Conservation (phyloP, 2,888 invertebrate genomes). For the Agrilus mali region DNA sequence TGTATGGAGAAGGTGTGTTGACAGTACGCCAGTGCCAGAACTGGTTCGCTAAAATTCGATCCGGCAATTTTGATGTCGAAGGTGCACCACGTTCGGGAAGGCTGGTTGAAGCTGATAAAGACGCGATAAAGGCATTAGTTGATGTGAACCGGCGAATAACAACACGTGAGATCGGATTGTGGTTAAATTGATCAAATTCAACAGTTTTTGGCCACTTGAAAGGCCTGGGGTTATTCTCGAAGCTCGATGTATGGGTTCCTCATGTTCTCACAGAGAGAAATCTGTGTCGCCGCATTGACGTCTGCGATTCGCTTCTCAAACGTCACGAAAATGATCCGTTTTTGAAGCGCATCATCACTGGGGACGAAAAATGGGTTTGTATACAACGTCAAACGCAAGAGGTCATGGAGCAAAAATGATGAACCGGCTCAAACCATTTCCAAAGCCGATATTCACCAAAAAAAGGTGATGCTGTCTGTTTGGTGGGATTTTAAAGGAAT, state of each 20-base stretch:
- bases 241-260: constrained; percentile 12
- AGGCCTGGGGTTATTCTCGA: constrained; percentile 8
- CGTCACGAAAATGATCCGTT: constrained; percentile 13
- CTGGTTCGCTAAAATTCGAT: too few species aligned
- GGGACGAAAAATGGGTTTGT: constrained; percentile 16
- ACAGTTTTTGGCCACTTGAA: constrained; percentile 13
- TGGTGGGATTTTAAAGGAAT: constrained; percentile 7
- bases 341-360: constrained; percentile 13
- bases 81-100: too few species aligned
- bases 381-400: constrained; percentile 16
- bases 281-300: constrained; percentile 10
- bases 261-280: constrained; percentile 12
- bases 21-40: too few species aligned
- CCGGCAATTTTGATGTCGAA: too few species aligned
- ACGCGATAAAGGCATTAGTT: constrained; percentile 14
- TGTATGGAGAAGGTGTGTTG: too few species aligned
- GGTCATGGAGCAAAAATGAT: constrained; percentile 14
- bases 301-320: constrained; percentile 13
- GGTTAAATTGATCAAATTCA: constrained; percentile 12
- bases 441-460: constrained; percentile 16
- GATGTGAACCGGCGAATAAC: constrained; percentile 16
- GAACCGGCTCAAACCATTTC: constrained; percentile 16
- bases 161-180: constrained; percentile 14
- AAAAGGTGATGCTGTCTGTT: too few species aligned
- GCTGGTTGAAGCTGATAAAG: constrained; percentile 11